These are phyloP conservation scores for Neelides folsomi DNA, from an alignment of 2,888 invertebrate species.

Conservation along the genomic window DNA sequence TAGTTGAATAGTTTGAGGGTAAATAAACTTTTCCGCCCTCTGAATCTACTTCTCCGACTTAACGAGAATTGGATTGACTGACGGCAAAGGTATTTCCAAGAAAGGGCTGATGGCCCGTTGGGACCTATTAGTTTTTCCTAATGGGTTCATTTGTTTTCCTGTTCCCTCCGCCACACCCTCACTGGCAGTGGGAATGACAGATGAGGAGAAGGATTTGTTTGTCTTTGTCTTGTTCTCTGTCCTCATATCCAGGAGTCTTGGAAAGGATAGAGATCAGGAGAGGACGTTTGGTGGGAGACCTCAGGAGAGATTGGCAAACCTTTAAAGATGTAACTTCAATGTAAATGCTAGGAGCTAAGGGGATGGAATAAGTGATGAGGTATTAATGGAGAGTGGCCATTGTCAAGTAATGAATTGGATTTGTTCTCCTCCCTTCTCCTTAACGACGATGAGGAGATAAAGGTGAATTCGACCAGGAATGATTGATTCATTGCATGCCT, in stretches of 20 bases:
- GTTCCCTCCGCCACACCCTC: constrained; percentile 24
- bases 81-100: constrained; percentile 3
- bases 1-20: background rate
- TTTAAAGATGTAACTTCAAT: constrained; percentile 1
- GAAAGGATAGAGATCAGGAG: too few species aligned
- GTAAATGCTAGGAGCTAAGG: constrained; percentile 2
- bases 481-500: too few species aligned
- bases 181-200: constrained; percentile 6
- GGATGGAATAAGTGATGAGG: too few species aligned
- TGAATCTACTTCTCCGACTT: background rate
- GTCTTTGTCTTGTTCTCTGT: too few species aligned
- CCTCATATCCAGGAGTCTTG: too few species aligned
- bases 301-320: background rate
- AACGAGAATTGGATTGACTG: constrained; percentile 8
- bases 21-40: background rate
- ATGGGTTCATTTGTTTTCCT: constrained; percentile 29
- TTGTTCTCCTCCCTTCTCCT: too few species aligned
- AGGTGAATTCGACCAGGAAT: too few species aligned
- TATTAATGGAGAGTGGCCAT: too few species aligned
- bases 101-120: constrained; percentile 8
- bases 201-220: constrained; percentile 3
- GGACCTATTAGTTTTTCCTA: constrained; percentile 21
- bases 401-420: too few species aligned
- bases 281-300: constrained; percentile 2
- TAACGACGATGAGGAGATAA: too few species aligned